phyloP scores from a whole-genome alignment of 2,888 invertebrate genomes.

The Brassicogethes aeneus region DNA sequence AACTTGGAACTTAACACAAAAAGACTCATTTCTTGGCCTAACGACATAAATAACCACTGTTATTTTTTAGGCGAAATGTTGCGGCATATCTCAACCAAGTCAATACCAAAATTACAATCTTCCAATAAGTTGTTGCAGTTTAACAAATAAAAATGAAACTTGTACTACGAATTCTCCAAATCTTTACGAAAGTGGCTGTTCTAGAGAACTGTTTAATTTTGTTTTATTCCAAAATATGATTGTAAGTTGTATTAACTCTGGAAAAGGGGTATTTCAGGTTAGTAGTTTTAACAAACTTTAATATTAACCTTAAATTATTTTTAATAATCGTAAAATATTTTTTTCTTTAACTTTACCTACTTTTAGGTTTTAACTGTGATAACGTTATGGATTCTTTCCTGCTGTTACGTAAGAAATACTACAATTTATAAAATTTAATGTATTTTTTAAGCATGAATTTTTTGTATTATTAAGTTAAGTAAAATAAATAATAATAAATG shows the following conservation, averaged over 20 bases:
- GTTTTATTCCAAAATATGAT: neutral
- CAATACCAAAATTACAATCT: neutral
- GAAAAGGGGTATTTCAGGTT: neutral
- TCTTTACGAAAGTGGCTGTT: neutral
- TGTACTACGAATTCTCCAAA: neutral
- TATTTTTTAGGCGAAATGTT: neutral
- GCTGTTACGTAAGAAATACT: neutral
- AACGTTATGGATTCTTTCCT: neutral
- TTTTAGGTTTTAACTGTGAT: neutral
- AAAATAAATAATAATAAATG: too few species aligned
- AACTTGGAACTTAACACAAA: too few species aligned
- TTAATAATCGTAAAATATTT: neutral
- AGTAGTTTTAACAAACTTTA: too few species aligned
- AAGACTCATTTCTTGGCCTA: too few species aligned
- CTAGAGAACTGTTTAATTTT: neutral
- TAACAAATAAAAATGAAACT: neutral
- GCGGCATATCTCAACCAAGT: neutral
- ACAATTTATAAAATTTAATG: too few species aligned
- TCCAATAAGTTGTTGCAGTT: neutral
- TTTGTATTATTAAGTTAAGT: too few species aligned
- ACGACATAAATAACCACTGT: too few species aligned
- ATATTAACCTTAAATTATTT: neutral
- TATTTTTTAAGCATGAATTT: too few species aligned
- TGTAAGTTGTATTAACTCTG: neutral
- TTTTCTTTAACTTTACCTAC: too few species aligned